Evolutionary conservation across 2,888 invertebrate genomes (phyloP).

Genomic region (Eupeodes luniger): DNA sequence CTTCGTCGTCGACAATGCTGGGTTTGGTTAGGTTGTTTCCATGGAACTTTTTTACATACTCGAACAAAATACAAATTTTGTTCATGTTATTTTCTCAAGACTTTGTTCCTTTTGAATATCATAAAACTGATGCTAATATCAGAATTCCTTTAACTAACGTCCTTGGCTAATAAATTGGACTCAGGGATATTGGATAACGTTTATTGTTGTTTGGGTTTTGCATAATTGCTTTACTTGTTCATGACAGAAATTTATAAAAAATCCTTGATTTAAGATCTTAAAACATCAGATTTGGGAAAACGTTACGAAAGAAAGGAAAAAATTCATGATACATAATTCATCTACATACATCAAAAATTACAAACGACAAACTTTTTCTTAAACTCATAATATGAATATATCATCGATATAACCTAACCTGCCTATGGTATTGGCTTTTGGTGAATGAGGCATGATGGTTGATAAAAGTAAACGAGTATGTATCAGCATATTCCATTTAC

Average conservation of each 20-base stretch:
- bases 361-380: conserved; percentile 4
- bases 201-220: conserved; percentile 24
- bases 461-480: too few relatives aligned
- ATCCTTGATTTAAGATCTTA: conserved; percentile 11
- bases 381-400: background rate
- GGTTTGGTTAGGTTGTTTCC: background rate
- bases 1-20: too few relatives aligned
- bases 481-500: too few relatives aligned
- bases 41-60: background rate
- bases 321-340: background rate
- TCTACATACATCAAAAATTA: background rate
- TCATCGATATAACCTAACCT: background rate
- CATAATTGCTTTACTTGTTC: conserved; percentile 11
- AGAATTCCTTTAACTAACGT: conserved; percentile 22
- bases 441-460: too few relatives aligned
- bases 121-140: conserved; percentile 38
- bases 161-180: conserved; percentile 21
- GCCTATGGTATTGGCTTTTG: too few relatives aligned
- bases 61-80: background rate
- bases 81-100: background rate
- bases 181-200: background rate
- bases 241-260: background rate
- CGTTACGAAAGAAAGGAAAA: background rate
- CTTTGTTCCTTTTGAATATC: conserved; percentile 14
- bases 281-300: background rate